Conservation (phyloP, 2,797 vertebrate species). For the Enteromius afrohamiltoni region DNA sequence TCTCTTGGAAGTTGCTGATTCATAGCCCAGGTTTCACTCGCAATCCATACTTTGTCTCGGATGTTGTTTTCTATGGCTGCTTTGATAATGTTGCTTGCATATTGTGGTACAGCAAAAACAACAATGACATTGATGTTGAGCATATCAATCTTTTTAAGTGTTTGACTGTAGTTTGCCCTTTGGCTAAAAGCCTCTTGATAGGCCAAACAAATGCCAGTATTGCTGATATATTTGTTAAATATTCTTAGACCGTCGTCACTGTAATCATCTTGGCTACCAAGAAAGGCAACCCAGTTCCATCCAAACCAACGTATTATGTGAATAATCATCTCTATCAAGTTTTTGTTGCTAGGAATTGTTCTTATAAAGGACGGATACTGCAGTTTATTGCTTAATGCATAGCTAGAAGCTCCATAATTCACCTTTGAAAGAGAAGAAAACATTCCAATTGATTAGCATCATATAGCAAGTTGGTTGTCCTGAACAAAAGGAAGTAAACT, state of each 20-base stretch:
- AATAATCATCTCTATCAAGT: slow-evolving; percentile 76
- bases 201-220: slow-evolving; percentile 74
- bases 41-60: slow-evolving; percentile 83
- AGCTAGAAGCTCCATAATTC: slow-evolving; percentile 71
- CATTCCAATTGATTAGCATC: neutral
- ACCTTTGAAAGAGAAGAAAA: slow-evolving; percentile 66
- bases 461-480: neutral
- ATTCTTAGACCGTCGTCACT: slow-evolving; percentile 66
- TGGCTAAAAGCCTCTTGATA: slow-evolving; percentile 68
- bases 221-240: slow-evolving; percentile 65
- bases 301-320: slow-evolving; percentile 73
- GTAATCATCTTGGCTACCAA: slow-evolving; percentile 73
- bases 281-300: slow-evolving; percentile 84
- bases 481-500: neutral
- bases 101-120: slow-evolving; percentile 67
- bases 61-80: slow-evolving; percentile 75
- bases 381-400: slow-evolving; percentile 65
- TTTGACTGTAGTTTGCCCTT: slow-evolving; percentile 39
- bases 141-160: slow-evolving; percentile 67
- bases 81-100: slow-evolving; percentile 67
- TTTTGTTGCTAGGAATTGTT: slow-evolving; percentile 76
- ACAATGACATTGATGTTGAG: slow-evolving; percentile 70
- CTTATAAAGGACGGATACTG: slow-evolving; percentile 80
- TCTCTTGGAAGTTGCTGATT: slow-evolving; percentile 63
- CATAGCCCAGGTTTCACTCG: slow-evolving; percentile 80